Evolutionary conservation across 2,888 invertebrate species (phyloP).

Genomic region (Polietes domitor): DNA sequence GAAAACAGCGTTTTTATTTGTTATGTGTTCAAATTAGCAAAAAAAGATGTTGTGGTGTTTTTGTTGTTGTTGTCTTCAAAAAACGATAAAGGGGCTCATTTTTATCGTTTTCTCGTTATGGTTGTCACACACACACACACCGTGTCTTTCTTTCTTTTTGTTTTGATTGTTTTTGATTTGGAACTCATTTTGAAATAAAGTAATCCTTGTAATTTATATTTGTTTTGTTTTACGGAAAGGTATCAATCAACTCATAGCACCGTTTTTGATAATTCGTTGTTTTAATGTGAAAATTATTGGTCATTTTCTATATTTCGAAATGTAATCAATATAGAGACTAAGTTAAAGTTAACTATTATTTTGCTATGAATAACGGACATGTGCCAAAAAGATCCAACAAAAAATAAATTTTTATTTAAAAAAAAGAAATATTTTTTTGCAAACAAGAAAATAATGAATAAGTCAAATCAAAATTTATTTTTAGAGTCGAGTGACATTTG

Average conservation of each 20-base stretch:
- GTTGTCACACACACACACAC: slow-evolving; percentile 15
- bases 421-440: slow-evolving; percentile 2
- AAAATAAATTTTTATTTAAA: neutral
- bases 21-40: neutral
- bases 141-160: slow-evolving; percentile 33
- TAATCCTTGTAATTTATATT: neutral
- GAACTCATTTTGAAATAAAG: neutral
- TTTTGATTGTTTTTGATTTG: slow-evolving; percentile 46
- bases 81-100: slow-evolving; percentile 80
- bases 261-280: slow-evolving; percentile 64
- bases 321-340: neutral
- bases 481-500: no score
- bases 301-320: slow-evolving; percentile 38
- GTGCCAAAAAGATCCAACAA: neutral
- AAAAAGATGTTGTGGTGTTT: neutral
- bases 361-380: neutral
- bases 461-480: no score
- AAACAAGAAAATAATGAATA: neutral
- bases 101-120: slow-evolving; percentile 75
- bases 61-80: slow-evolving; percentile 65
- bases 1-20: neutral
- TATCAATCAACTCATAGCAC: slow-evolving; percentile 61
- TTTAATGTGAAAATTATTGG: slow-evolving; percentile 57
- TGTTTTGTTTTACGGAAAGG: neutral
- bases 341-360: neutral